Evolutionary conservation across 2,888 invertebrate species (phyloP).

Genomic region (Cistogaster globosa): DNA sequence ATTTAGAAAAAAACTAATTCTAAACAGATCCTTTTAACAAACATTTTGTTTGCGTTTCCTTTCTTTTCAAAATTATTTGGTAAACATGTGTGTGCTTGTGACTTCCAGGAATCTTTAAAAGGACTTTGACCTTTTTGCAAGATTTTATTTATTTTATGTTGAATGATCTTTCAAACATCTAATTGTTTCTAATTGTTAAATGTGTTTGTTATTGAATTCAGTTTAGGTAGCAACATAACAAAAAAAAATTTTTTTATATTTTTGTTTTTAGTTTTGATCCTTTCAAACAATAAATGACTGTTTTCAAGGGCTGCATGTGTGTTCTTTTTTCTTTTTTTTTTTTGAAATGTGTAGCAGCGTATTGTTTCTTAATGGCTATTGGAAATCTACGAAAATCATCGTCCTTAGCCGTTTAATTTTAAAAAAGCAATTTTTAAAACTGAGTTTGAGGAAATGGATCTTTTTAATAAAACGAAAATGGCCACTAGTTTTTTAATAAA

Average conservation of each 20-base stretch:
- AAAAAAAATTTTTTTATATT: neutral
- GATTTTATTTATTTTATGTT: constrained; percentile 8
- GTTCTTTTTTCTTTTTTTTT: too few relatives aligned
- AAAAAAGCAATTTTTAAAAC: too few relatives aligned
- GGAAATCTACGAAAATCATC: too few relatives aligned
- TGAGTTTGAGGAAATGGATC: too few relatives aligned
- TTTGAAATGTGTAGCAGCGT: too few relatives aligned
- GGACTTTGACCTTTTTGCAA: constrained; percentile 44
- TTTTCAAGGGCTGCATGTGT: constrained; percentile 20
- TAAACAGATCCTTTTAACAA: constrained; percentile 21
- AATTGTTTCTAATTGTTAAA: constrained; percentile 51
- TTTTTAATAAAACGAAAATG: too few relatives aligned
- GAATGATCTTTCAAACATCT: constrained; percentile 19
- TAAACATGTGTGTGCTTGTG: neutral
- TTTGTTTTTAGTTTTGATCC: constrained; percentile 23
- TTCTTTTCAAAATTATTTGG: neutral
- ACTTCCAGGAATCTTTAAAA: constrained; percentile 29
- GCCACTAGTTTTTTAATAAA: too few relatives aligned
- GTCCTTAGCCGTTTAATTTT: too few relatives aligned
- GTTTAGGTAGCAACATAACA: constrained; percentile 12
- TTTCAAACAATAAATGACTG: constrained; percentile 27
- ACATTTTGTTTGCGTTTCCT: constrained; percentile 8
- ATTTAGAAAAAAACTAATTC: neutral
- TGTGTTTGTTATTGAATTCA: neutral
- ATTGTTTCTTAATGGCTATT: too few relatives aligned